Percentiles rank a stretch among this genome's conserved stretches.
phyloP scores from a whole-genome alignment of 2,888 invertebrate genomes.

The Seira musarum region DNA sequence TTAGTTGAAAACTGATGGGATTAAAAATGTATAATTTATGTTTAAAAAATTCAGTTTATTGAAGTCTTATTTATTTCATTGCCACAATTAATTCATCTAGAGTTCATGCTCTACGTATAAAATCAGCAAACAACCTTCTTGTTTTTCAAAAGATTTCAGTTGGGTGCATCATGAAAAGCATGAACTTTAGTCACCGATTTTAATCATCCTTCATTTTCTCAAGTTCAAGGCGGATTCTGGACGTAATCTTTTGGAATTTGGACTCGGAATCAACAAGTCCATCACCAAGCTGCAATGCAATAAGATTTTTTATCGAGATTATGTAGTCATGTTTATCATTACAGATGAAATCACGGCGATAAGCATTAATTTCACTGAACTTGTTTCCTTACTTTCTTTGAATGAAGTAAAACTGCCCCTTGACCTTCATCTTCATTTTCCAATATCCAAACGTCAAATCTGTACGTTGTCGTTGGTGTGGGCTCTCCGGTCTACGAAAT shows the following conservation, averaged over 20 bases:
- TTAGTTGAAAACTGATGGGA: no score
- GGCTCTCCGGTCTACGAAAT: constrained; percentile 51
- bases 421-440: constrained; percentile 40
- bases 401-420: constrained; percentile 43
- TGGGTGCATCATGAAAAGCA: constrained; percentile 6
- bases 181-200: constrained; percentile 5
- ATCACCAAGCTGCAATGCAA: constrained; percentile 39
- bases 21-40: no score
- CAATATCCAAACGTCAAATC: constrained; percentile 55
- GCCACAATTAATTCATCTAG: constrained; percentile 12
- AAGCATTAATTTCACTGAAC: no score
- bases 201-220: background rate
- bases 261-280: constrained; percentile 48
- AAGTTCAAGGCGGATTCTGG: constrained; percentile 24
- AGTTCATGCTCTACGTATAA: background rate
- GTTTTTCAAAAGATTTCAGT: constrained; percentile 9
- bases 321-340: no score
- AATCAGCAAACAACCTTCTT: constrained; percentile 25
- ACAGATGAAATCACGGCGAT: no score
- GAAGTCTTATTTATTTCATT: no score
- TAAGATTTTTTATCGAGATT: no score
- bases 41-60: no score
- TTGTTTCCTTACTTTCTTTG: constrained; percentile 35
- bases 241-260: constrained; percentile 45
- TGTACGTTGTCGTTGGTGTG: constrained; percentile 52